Evolutionary conservation across 2,888 invertebrate species (phyloP).

Genomic region (Holacanthella duospinosa): DNA sequence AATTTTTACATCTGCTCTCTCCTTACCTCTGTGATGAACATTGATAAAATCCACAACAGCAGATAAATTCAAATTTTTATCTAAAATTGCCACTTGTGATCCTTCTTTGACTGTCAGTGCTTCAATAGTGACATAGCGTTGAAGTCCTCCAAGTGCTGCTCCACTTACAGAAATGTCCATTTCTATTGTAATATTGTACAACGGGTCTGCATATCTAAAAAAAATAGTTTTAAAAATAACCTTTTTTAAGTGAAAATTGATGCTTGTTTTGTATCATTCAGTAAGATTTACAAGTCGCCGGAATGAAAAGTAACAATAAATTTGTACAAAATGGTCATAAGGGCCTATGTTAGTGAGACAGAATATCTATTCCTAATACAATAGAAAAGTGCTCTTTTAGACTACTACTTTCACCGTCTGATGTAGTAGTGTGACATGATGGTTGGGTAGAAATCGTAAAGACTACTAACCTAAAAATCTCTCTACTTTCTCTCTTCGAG

Average conservation of each 20-base stretch:
- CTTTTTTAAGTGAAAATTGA: background rate
- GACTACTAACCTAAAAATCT: background rate
- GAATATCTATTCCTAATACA: background rate
- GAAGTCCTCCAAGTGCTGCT: conserved; percentile 35
- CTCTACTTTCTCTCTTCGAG: conserved; percentile 1
- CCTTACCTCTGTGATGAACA: conserved; percentile 36
- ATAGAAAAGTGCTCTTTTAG: background rate
- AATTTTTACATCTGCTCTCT: background rate
- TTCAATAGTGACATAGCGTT: conserved; percentile 34
- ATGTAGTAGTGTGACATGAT: conserved; percentile 7
- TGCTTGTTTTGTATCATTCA: background rate
- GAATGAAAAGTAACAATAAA: background rate
- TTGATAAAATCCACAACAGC: conserved; percentile 36
- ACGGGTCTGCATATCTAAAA: conserved; percentile 31
- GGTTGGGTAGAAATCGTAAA: conserved; percentile 3
- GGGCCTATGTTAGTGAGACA: background rate
- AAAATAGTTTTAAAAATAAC: background rate
- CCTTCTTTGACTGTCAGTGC: conserved; percentile 34
- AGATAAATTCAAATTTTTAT: conserved; percentile 33
- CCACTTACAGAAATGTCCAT: conserved; percentile 36
- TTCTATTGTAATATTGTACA: conserved; percentile 33
- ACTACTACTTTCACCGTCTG: too few species aligned
- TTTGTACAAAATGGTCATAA: background rate
- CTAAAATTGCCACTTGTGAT: conserved; percentile 30
- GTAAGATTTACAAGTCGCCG: conserved; percentile 17